These are phyloP conservation scores for Xyrichtys novacula DNA, from an alignment of 2,797 vertebrate genomes.

Conservation along the genomic window DNA sequence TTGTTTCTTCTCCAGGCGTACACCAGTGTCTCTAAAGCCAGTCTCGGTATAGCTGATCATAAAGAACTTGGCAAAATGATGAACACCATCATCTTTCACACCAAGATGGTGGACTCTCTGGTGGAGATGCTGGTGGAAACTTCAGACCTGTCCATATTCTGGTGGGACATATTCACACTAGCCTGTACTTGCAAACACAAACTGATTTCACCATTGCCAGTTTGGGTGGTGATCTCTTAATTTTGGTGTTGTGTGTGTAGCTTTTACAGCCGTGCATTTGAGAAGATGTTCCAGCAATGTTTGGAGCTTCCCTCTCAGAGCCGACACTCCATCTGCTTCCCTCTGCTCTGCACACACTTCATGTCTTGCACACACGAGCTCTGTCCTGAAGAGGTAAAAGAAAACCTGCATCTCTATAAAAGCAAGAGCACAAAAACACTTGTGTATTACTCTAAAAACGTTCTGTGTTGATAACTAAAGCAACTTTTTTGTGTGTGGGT, in stretches of 20 bases:
- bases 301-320: conserved; percentile 98
- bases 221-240: not conserved
- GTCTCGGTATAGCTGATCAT: conserved; percentile 94
- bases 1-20: conserved; percentile 87
- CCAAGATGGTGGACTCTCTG: conserved; percentile 99
- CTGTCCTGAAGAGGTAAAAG: conserved; percentile 97
- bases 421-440: not conserved
- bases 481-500: not conserved
- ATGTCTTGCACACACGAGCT: conserved; percentile 99
- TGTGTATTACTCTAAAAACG: not conserved
- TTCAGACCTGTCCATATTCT: conserved; percentile 98
- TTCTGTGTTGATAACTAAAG: not conserved
- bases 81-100: conserved; percentile 99
- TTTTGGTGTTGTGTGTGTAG: conserved; percentile 70
- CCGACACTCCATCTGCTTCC: conserved; percentile 98
- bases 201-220: no score
- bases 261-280: conserved; percentile 99
- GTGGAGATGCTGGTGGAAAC: conserved; percentile 99
- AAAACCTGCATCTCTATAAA: not conserved
- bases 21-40: conserved; percentile 98
- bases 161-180: conserved; percentile 78
- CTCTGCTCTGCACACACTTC: conserved; percentile 98
- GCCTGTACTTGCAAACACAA: not conserved
- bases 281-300: conserved; percentile 99
- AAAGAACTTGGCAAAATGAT: conserved; percentile 99